A percentile compares a stretch with the other conserved stretches of the same genome.
These are phyloP conservation scores for Pteropus alecto DNA, from an alignment of 2,113 vertebrate genomes.

Conservation along the genomic window DNA sequence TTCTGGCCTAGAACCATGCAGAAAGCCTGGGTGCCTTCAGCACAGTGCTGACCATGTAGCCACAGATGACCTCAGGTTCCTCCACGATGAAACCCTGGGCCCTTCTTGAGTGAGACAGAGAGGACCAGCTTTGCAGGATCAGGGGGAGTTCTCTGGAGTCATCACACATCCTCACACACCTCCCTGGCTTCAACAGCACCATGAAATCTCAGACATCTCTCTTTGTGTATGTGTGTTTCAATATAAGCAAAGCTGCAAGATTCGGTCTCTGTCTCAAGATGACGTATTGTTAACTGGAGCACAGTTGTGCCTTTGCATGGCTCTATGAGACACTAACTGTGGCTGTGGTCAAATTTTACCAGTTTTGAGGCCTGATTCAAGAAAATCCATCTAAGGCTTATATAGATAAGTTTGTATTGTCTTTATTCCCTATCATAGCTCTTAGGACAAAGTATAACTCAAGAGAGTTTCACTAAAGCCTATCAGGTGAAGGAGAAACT, in stretches of 20 bases:
- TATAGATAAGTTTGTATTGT: not conserved
- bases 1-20: not conserved
- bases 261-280: not conserved
- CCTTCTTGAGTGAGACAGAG: not conserved
- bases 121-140: not conserved
- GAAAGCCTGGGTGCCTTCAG: accelerated
- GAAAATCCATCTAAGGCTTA: not conserved
- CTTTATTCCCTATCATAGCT: not conserved
- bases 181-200: not conserved
- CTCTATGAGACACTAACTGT: not conserved
- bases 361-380: not conserved
- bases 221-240: not conserved
- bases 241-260: not conserved
- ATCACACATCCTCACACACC: too few species aligned
- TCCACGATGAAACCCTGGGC: not conserved
- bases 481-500: not conserved
- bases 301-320: not conserved
- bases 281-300: not conserved
- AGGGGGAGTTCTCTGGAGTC: not conserved
- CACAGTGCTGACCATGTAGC: not conserved
- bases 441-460: not conserved
- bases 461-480: not conserved
- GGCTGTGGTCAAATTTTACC: not conserved
- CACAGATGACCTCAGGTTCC: not conserved
- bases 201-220: not conserved